phyloP scores from a whole-genome alignment of 2,888 invertebrate genomes.

The Patella caerulea region DNA sequence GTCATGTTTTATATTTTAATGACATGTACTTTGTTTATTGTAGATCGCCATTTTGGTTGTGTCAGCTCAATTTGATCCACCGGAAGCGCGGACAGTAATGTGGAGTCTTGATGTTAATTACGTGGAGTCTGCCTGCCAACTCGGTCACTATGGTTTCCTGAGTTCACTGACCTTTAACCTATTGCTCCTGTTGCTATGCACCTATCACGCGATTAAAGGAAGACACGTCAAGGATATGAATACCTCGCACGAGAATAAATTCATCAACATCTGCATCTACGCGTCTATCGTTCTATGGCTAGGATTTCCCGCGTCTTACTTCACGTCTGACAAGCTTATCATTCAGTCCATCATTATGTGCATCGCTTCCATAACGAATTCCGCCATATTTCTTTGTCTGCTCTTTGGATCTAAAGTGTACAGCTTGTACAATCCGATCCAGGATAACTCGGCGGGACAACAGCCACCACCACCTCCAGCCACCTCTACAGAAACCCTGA shows the following conservation, averaged over 20 bases:
- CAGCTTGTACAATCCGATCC: conserved; percentile 33
- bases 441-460: background rate
- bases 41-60: conserved; percentile 42
- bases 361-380: conserved; percentile 47
- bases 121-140: conserved; percentile 48
- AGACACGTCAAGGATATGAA: conserved; percentile 44
- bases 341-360: conserved; percentile 42
- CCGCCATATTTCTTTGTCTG: conserved; percentile 44
- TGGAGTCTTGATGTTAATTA: conserved; percentile 37
- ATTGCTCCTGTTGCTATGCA: conserved; percentile 47
- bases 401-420: conserved; percentile 52
- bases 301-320: conserved; percentile 52
- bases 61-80: conserved; percentile 28
- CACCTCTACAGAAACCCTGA: too few relatives aligned
- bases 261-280: conserved; percentile 54
- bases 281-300: conserved; percentile 55
- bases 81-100: conserved; percentile 41
- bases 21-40: conserved; percentile 16
- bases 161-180: conserved; percentile 48
- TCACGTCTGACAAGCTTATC: conserved; percentile 25
- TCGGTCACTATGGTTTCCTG: conserved; percentile 43
- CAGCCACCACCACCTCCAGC: too few relatives aligned
- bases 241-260: conserved; percentile 58
- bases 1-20: background rate
- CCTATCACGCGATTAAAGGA: conserved; percentile 52